These are phyloP conservation scores for Ptychoptera albimana DNA, from an alignment of 2,888 invertebrate species.

Conservation along the genomic window DNA sequence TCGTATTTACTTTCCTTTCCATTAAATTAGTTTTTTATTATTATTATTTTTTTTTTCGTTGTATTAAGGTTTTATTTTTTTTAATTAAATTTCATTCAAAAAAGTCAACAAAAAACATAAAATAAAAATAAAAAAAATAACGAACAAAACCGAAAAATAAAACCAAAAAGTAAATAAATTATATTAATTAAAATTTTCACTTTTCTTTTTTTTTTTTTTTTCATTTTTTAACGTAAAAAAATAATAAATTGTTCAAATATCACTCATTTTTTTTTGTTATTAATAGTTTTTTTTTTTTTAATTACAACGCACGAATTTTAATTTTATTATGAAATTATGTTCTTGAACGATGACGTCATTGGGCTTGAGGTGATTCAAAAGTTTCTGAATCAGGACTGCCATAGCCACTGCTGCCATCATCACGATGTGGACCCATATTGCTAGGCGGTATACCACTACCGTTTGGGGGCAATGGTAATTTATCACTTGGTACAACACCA, in stretches of 20 bases:
- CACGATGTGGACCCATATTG: slow-evolving; percentile 20
- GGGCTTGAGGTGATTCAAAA: slow-evolving; percentile 34
- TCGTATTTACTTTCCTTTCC: background rate
- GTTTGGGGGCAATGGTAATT: slow-evolving; percentile 24
- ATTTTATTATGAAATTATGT: background rate
- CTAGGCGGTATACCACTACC: slow-evolving; percentile 2
- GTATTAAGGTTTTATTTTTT: too few species aligned
- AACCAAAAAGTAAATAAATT: background rate
- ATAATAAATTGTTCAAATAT: background rate
- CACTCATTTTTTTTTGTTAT: background rate
- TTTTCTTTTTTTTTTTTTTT: slow-evolving; percentile 1
- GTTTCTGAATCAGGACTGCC: slow-evolving; percentile 62
- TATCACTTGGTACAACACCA: slow-evolving; percentile 33
- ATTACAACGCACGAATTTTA: background rate
- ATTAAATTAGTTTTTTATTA: background rate
- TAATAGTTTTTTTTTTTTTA: background rate
- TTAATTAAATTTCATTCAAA: too few species aligned
- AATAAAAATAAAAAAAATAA: too few species aligned
- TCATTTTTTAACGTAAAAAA: background rate
- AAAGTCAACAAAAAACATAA: too few species aligned
- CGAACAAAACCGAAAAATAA: too few species aligned
- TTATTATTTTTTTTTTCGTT: too few species aligned
- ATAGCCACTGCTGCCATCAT: slow-evolving; percentile 65
- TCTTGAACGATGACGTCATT: slow-evolving; percentile 20
- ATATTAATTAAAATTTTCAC: too few species aligned